Conservation (phyloP, 2,797 vertebrate species). For the Liparis tanakae region DNA sequence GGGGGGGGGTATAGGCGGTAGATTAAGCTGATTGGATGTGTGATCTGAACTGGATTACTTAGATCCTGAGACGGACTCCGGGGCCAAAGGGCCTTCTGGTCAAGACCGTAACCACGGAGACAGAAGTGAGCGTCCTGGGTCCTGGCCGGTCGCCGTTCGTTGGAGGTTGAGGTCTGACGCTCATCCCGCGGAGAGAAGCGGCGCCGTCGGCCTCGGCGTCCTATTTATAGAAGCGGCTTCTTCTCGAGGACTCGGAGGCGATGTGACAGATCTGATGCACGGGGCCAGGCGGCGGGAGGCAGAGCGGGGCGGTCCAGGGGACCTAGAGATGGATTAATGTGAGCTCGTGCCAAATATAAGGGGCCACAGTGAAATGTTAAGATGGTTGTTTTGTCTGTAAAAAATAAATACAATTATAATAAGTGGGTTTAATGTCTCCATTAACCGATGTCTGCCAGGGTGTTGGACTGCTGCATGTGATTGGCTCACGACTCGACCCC, state of each 20-base stretch:
- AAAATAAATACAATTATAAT: not conserved
- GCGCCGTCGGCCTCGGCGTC: constrained; percentile 74
- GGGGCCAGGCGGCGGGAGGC: constrained; percentile 22
- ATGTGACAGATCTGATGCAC: constrained; percentile 69
- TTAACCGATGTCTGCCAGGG: not conserved
- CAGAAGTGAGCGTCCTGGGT: constrained; percentile 36
- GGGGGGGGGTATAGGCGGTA: constrained; percentile 51
- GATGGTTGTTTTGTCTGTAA: not conserved
- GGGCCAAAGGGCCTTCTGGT: constrained; percentile 3
- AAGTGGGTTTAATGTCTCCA: not conserved
- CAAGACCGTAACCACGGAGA: constrained; percentile 16
- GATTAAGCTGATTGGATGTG: constrained; percentile 59
- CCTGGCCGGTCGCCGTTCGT: constrained; percentile 55
- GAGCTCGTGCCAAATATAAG: not conserved
- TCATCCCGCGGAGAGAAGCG: constrained; percentile 72
- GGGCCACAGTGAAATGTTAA: not conserved
- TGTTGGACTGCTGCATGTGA: constrained; percentile 66
- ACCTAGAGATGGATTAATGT: not conserved
- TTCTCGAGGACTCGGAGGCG: constrained; percentile 65
- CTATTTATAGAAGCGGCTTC: constrained; percentile 76
- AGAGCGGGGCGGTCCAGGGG: not conserved
- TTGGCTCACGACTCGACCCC: constrained; percentile 50
- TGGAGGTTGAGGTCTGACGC: constrained; percentile 67
- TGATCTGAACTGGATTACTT: constrained; percentile 59
- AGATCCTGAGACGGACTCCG: constrained; percentile 35